These are phyloP conservation scores for Syritta pipiens DNA, from an alignment of 2,888 invertebrate genomes.

Conservation along the genomic window DNA sequence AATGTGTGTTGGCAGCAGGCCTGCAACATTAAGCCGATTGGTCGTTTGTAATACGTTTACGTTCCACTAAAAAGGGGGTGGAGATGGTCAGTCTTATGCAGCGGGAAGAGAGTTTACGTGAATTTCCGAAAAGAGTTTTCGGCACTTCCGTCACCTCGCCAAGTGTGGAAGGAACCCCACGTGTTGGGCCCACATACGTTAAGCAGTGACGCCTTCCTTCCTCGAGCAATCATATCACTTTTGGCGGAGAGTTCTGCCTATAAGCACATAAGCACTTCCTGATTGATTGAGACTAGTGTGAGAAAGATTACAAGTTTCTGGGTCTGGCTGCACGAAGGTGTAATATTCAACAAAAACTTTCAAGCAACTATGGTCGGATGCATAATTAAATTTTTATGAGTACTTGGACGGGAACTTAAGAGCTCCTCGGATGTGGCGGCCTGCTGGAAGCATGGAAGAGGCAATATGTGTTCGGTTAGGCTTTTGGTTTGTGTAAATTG, in stretches of 20 bases:
- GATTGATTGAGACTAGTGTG: conserved; percentile 71
- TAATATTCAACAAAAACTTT: conserved; percentile 46
- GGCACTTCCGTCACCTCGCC: conserved; percentile 2
- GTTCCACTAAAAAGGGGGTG: conserved; percentile 1
- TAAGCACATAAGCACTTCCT: conserved; percentile 70
- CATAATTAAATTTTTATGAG: conserved; percentile 63
- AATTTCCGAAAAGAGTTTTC: conserved; percentile 2
- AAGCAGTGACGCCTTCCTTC: conserved; percentile 61
- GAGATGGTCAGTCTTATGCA: no score
- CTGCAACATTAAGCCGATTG: conserved; percentile 46
- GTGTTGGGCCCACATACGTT: conserved; percentile 53
- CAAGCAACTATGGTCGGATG: conserved; percentile 46
- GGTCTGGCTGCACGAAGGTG: neutral
- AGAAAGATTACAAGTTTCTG: neutral
- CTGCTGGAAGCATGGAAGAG: neutral
- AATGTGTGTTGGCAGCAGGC: conserved; percentile 21
- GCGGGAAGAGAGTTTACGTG: neutral
- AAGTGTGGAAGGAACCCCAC: conserved; percentile 27
- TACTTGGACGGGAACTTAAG: conserved; percentile 5
- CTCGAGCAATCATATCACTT: conserved; percentile 44
- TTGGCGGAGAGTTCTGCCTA: conserved; percentile 38
- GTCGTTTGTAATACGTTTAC: conserved; percentile 32
- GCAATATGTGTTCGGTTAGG: conserved; percentile 40
- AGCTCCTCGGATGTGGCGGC: neutral
- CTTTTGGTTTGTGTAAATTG: conserved; percentile 51